phyloP scores from a whole-genome alignment of 2,113 vertebrate genomes.

The Colinus virginianus region DNA sequence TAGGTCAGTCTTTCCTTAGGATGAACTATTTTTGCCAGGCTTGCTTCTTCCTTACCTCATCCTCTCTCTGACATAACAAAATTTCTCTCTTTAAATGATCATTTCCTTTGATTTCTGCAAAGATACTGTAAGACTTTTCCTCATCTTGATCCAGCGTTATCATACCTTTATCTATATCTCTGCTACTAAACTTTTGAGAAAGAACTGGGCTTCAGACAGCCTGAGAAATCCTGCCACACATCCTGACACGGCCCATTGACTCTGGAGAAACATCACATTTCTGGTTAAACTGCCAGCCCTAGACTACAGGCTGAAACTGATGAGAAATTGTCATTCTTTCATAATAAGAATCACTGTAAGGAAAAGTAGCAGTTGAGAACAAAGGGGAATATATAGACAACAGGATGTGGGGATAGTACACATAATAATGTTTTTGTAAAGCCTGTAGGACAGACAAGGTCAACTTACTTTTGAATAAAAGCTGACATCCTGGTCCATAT shows the following conservation, averaged over 20 bases:
- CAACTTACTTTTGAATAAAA: neutral
- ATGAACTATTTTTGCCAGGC: neutral
- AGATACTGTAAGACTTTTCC: neutral
- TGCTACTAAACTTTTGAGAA: neutral
- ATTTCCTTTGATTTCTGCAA: neutral
- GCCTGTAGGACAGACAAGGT: neutral
- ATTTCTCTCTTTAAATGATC: neutral
- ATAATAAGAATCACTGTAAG: neutral
- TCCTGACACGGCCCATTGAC: neutral
- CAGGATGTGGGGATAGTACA: neutral
- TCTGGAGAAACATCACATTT: neutral
- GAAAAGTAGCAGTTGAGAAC: neutral
- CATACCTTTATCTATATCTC: neutral
- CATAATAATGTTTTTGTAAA: neutral
- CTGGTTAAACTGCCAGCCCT: neutral
- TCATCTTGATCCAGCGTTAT: neutral
- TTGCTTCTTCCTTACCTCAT: neutral
- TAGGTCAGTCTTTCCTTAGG: neutral
- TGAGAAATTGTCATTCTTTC: neutral
- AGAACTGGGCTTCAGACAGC: neutral
- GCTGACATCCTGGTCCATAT: neutral
- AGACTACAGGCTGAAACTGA: neutral
- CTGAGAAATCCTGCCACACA: fast-evolving
- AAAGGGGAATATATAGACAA: neutral
- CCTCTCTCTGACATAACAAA: neutral